Evolutionary conservation across 1,140 invertebrate genomes (phyloP).

Genomic region (Homarus americanus): DNA sequence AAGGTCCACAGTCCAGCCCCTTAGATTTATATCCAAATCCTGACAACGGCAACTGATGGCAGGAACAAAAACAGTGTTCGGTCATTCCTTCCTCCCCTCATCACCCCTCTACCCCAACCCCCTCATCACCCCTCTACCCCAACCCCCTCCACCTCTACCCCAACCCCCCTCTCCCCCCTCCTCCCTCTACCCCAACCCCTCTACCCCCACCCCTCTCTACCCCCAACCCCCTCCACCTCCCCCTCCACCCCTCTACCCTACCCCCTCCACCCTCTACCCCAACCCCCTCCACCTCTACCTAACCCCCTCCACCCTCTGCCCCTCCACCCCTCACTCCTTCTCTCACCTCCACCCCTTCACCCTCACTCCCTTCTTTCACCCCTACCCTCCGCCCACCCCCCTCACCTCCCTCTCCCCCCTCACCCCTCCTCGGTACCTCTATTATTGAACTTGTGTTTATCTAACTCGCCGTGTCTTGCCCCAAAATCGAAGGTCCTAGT

Average conservation of each 20-base stretch:
- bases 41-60: constrained; percentile 40
- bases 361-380: background rate
- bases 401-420: background rate
- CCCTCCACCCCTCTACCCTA: too few species aligned
- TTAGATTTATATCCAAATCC: constrained; percentile 53
- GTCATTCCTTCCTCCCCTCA: constrained; percentile 11
- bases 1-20: background rate
- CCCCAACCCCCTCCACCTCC: too few species aligned
- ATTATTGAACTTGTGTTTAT: constrained; percentile 42
- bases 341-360: background rate
- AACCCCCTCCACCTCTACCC: background rate
- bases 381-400: background rate
- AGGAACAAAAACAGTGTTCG: constrained; percentile 35
- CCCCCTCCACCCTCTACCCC: too few species aligned
- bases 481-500: constrained; percentile 19
- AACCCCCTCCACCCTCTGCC: background rate
- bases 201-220: too few species aligned
- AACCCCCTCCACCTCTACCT: background rate
- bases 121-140: too few species aligned
- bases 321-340: background rate
- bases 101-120: background rate
- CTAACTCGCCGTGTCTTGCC: constrained; percentile 45
- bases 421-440: background rate
- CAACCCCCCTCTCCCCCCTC: too few species aligned
- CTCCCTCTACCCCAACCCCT: too few species aligned